A percentile compares a stretch with the other conserved stretches of the same genome.
Conservation (phyloP, 2,888 invertebrate species). For the Camptogramma bilineatum region DNA sequence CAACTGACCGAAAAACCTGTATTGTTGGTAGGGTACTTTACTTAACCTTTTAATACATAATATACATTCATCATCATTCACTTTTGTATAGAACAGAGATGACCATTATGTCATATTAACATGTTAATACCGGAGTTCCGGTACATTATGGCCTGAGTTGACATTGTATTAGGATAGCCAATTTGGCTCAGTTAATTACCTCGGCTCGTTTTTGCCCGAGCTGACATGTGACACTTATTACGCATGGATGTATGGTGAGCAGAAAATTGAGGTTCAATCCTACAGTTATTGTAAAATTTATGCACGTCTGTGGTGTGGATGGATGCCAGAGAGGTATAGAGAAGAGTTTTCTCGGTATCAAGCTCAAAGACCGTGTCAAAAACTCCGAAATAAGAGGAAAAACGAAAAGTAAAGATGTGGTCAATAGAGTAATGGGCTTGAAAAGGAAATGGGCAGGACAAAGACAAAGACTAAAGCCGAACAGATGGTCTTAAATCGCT, state of each 20-base stretch:
- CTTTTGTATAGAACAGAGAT: not conserved
- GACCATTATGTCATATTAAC: constrained; percentile 9
- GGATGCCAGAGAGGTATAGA: too few relatives aligned
- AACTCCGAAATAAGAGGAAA: too few relatives aligned
- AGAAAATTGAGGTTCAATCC: constrained; percentile 6
- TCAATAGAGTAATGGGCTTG: too few relatives aligned
- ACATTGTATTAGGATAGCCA: constrained; percentile 54
- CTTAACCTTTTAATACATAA: too few relatives aligned
- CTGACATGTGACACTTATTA: constrained; percentile 52
- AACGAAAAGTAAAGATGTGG: too few relatives aligned
- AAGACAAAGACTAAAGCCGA: too few relatives aligned
- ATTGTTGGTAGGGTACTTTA: too few relatives aligned
- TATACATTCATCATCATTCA: not conserved
- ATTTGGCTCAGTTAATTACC: constrained; percentile 62
- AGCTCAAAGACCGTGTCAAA: too few relatives aligned
- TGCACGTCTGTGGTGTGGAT: not conserved
- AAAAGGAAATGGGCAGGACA: too few relatives aligned
- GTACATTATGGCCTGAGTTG: constrained; percentile 41
- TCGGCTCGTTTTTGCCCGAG: constrained; percentile 48
- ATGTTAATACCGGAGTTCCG: constrained; percentile 8
- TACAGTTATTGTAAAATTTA: not conserved
- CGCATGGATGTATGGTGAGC: constrained; percentile 21
- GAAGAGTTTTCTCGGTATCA: too few relatives aligned
- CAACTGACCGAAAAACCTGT: too few relatives aligned
- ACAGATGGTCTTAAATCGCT: too few relatives aligned